These are phyloP conservation scores for Paramuricea clavata DNA, from an alignment of 92 coral and sea anemone genomes.

Conservation along the genomic window DNA sequence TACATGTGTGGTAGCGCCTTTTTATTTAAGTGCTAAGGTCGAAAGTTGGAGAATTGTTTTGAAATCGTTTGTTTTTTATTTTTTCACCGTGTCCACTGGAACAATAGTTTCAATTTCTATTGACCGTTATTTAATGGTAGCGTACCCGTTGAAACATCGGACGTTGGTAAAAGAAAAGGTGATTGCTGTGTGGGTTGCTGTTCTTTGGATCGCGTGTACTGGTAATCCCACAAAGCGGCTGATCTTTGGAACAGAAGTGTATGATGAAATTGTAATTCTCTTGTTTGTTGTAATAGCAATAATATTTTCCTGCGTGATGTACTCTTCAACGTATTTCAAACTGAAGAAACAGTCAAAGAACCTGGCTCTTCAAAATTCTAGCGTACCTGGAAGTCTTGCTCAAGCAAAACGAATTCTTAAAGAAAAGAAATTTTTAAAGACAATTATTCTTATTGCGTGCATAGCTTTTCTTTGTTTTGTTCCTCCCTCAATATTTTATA, in stretches of 20 bases:
- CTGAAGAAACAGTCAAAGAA: neutral
- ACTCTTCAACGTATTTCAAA: neutral
- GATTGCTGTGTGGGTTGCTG: neutral
- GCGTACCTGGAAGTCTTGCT: neutral
- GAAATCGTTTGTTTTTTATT: neutral
- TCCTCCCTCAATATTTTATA: neutral
- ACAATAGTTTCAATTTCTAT: neutral
- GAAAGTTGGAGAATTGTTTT: neutral
- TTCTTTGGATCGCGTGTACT: neutral
- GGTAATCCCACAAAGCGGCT: neutral
- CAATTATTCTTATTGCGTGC: neutral
- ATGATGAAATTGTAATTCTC: neutral
- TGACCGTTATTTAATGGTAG: neutral
- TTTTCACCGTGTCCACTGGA: neutral
- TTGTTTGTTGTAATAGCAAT: neutral
- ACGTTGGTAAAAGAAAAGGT: neutral
- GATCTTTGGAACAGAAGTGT: neutral
- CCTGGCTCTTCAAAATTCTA: neutral
- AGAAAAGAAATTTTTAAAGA: neutral
- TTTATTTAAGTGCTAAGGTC: neutral
- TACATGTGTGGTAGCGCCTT: neutral
- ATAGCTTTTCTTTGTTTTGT: neutral
- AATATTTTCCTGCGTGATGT: neutral
- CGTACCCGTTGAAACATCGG: neutral
- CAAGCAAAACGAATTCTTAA: neutral